Conservation (phyloP, 2,888 invertebrate species). For the Eupithecia insigniata region DNA sequence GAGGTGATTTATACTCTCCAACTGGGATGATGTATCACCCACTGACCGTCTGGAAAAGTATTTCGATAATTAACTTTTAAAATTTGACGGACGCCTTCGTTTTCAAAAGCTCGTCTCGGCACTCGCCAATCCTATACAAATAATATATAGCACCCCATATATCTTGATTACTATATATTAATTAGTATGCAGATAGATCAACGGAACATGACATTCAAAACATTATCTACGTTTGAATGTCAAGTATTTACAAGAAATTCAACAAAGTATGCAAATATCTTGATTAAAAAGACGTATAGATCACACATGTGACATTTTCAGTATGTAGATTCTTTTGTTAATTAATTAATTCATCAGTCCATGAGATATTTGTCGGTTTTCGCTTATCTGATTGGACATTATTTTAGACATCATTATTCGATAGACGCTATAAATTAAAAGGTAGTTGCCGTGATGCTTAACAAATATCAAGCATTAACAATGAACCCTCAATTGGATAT, state of each 20-base stretch:
- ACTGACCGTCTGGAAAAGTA: conserved; percentile 69
- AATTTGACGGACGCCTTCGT: conserved; percentile 80
- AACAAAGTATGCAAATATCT: background rate
- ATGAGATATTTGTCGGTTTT: conserved; percentile 21
- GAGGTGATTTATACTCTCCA: conserved; percentile 79
- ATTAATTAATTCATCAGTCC: conserved; percentile 25
- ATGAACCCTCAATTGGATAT: conserved; percentile 24
- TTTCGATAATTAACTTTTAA: conserved; percentile 83
- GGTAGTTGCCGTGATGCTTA: background rate
- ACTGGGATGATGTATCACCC: conserved; percentile 78
- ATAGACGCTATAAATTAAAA: conserved; percentile 1
- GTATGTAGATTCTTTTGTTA: conserved; percentile 20
- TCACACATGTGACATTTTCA: conserved; percentile 17
- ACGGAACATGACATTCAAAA: background rate
- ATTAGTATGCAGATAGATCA: background rate
- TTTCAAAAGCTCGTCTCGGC: conserved; percentile 53
- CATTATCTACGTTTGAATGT: background rate
- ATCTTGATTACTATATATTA: conserved; percentile 5
- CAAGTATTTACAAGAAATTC: background rate
- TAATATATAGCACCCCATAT: background rate
- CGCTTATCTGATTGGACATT: conserved; percentile 25
- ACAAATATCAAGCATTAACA: conserved; percentile 8
- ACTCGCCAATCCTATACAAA: conserved; percentile 6
- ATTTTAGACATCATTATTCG: conserved; percentile 20
- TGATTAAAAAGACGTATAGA: conserved; percentile 25